Conservation (phyloP, 1,140 invertebrate species). For the Arion vulgaris region DNA sequence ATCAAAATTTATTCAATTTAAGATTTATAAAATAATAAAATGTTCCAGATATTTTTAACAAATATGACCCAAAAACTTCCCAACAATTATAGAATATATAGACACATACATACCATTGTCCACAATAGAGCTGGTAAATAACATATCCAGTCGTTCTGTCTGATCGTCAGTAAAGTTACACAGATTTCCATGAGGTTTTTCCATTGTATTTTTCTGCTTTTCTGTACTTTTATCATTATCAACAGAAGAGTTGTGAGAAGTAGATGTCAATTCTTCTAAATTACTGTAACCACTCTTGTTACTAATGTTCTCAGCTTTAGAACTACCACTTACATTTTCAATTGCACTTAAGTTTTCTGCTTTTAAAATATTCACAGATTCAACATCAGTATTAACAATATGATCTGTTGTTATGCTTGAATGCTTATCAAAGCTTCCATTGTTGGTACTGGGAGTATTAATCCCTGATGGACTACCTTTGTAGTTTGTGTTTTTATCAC, state of each 20-base stretch:
- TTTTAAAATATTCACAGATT: background rate
- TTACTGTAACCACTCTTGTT: background rate
- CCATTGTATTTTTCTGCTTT: background rate
- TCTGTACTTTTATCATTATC: background rate
- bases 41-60: too few relatives aligned
- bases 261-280: background rate
- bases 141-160: constrained; percentile 48
- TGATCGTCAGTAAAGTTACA: constrained; percentile 21
- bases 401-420: background rate
- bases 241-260: background rate
- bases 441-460: background rate
- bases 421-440: background rate
- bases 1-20: too few relatives aligned
- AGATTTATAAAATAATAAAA: too few relatives aligned
- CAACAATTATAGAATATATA: too few relatives aligned
- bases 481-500: background rate
- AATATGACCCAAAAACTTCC: too few relatives aligned
- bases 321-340: background rate
- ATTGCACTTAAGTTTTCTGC: background rate
- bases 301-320: too few relatives aligned
- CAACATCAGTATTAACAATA: background rate
- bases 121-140: constrained; percentile 66
- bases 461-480: background rate
- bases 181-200: constrained; percentile 21
- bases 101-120: constrained; percentile 65